Evolutionary conservation across 2,888 invertebrate species (phyloP).

Genomic region (Drosophila fulvimacula): DNA sequence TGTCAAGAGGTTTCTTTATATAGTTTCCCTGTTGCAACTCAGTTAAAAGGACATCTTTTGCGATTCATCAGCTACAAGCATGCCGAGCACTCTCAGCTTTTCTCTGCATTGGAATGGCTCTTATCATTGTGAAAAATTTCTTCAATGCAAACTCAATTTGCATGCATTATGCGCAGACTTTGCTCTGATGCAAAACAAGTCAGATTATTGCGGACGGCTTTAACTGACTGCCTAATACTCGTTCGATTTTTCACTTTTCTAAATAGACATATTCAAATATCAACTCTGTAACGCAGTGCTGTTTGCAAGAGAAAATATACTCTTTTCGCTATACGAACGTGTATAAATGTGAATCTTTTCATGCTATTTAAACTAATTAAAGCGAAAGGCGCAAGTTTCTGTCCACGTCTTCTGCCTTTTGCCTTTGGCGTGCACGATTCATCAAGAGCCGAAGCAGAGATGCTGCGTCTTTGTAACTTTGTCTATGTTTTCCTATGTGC

Average conservation of each 20-base stretch:
- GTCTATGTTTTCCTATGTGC: slow-evolving; percentile 49
- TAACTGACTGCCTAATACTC: neutral
- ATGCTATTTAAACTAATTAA: slow-evolving; percentile 56
- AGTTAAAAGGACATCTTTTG: slow-evolving; percentile 10
- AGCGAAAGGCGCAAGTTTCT: slow-evolving; percentile 17
- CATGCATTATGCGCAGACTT: slow-evolving; percentile 49
- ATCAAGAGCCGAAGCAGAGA: slow-evolving; percentile 5
- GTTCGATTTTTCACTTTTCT: neutral
- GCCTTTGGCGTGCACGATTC: slow-evolving; percentile 18
- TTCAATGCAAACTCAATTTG: slow-evolving; percentile 55
- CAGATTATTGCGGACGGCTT: neutral
- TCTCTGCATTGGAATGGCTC: neutral
- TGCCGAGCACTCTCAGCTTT: neutral
- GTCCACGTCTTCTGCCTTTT: slow-evolving; percentile 10
- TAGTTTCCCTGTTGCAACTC: neutral
- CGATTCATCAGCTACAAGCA: slow-evolving; percentile 5
- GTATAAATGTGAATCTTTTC: slow-evolving; percentile 7
- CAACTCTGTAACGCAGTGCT: neutral
- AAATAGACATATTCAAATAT: neutral
- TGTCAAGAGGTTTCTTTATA: slow-evolving; percentile 12
- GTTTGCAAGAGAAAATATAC: neutral
- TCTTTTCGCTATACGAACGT: neutral
- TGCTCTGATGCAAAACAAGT: neutral
- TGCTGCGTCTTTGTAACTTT: slow-evolving; percentile 20
- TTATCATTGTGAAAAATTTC: slow-evolving; percentile 15